A percentile compares a stretch with the other conserved stretches of the same genome.
These are phyloP conservation scores for Drosophila repletoides DNA, from an alignment of 1,140 invertebrate genomes.

Conservation along the genomic window DNA sequence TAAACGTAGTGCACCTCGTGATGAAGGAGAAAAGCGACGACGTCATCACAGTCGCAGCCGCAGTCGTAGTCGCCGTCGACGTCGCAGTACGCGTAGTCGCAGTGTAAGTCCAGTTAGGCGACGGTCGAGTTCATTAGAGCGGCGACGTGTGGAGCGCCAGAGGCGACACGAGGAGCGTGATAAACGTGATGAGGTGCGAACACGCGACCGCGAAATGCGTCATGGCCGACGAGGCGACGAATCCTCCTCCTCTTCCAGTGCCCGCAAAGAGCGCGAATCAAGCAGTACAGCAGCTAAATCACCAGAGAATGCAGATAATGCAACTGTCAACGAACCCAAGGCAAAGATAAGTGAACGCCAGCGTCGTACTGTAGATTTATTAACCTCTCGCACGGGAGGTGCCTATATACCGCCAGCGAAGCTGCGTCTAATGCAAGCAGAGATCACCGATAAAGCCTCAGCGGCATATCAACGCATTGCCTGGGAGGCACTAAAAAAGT, in stretches of 20 bases:
- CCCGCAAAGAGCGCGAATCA: neutral
- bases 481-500: conserved; percentile 99
- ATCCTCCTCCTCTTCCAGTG: no score
- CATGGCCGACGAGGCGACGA: conserved; percentile 30
- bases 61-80: conserved; percentile 14
- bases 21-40: neutral
- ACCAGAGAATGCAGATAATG: conserved; percentile 53
- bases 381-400: conserved; percentile 95
- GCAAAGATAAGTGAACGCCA: conserved; percentile 77
- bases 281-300: neutral
- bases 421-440: conserved; percentile 95
- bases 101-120: conserved; percentile 50
- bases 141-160: conserved; percentile 63
- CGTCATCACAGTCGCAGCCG: conserved; percentile 23
- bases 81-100: conserved; percentile 39
- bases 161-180: conserved; percentile 65
- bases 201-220: conserved; percentile 49
- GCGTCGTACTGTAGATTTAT: conserved; percentile 85
- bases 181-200: conserved; percentile 54
- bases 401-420: conserved; percentile 99
- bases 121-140: conserved; percentile 63
- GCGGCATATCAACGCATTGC: conserved; percentile 97
- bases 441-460: conserved; percentile 96
- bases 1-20: conserved; percentile 28
- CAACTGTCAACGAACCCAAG: conserved; percentile 63